Evolutionary conservation across 2,888 invertebrate genomes (phyloP), one percentile per base, ranked within the genome.

Genomic region (Tenthredo livida): DNA sequence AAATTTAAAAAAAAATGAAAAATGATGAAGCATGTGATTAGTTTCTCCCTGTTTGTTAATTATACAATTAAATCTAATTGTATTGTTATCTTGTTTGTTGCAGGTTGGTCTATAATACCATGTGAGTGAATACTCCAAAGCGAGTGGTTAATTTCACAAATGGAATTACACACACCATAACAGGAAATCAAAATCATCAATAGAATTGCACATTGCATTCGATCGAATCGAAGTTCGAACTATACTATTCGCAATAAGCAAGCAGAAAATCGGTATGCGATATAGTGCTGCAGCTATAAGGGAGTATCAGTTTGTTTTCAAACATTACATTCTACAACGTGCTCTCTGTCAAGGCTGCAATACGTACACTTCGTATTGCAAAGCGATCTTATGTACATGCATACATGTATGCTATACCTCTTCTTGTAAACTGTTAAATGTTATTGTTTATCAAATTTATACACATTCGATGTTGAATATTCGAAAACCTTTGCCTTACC

Each of bases 271-370:
- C 21, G 15, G 21, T 5, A 43, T 73, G 9, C 43, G 25, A 73
- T 73, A 21, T 72, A 73, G n/a, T n/a, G n/a, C n/a, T n/a, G n/a
- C n/a, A n/a, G n/a, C n/a, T n/a, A n/a, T n/a, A n/a, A n/a, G 21
- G 10, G 5, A 73, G 67, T 12, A 37, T 43, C 21, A 25, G 73
- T 73, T 73, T 73, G 73, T 73, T 73, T 73, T 43, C 12, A 73
- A 73, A 73, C 43, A 43, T 43, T 29, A 73, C 37, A 33, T 70
- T 37, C n/a, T 70, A 70, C 73, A 73, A 73, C 21, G 40, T 43
- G 73, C n/a, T 73, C 73, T 73, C 43, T 73, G 77, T 54, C 77
- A 77, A 77, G 77, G 77, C 77, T 77, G 29, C 54, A 54, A 47
- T 47, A 29, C 47, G 37, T 70, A 75, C 29, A 77, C 77, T 43